Base-by-base conservation (phyloP, 2,797 vertebrate genomes). In the Anguilla megastoma region DNA sequence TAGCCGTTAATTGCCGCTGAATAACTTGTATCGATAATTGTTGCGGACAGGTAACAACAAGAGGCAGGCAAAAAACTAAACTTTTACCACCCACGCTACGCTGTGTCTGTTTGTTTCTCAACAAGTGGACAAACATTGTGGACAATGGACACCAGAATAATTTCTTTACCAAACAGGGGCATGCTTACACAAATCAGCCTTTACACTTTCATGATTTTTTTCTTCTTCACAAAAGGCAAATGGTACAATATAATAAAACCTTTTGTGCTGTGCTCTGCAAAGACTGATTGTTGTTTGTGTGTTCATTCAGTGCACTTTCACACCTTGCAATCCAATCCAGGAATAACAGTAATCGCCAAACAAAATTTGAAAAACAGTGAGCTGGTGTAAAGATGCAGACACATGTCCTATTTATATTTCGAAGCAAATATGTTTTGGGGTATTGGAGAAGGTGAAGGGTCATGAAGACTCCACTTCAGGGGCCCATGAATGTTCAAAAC, bases 61-160 rank as follows among this genome's bases (percentile, higher is more conserved):
- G 86, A 92, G 94, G 93, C 95, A 93, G 94, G 86, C 74, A 63
- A 88, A 89, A 91, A 89, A 88, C 91, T 89, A 85, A 86, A 86
- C 91, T 54, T 91, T 90, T 90, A 91, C 94, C 93, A 94, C 89
- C 90, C 92, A 88, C 87, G 85, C 90, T 88, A 88, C 30, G 30
- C 88, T 85, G 41, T 79, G 74, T 45, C 18, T 41, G 41, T 50
- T 48, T 82, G 45, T 82, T 48, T 48, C 74, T 82, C 79, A 41
- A 9, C 41, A 50, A 50, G 45, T 48, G 24, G 21, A 82, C 79
- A 48, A 24, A 50, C 79, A 48, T 8, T 50, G 41, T 18, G 21
- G 79, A 82, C 10, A 18, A 50, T n/a, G 18, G 79, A 79, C 36
- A 33, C 16, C 21, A 50, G 45, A 79, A 79, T 21, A 0, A 24